Conservation (phyloP, 2,888 invertebrate genomes). For the Spisula subtruncata region DNA sequence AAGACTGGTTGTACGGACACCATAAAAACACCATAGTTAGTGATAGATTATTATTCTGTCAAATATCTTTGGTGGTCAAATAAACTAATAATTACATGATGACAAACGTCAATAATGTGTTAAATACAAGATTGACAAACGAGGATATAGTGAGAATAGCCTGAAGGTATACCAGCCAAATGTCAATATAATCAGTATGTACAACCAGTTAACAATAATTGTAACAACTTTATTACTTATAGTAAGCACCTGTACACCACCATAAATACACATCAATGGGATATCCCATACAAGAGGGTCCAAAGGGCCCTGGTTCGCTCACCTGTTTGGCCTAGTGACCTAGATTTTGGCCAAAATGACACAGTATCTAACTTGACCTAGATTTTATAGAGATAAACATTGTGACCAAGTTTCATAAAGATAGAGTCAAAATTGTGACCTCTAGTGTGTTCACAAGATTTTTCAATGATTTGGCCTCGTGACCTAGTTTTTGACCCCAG, state of each 20-base stretch:
- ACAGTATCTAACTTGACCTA: too few species aligned
- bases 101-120: conserved; percentile 18
- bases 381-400: too few species aligned
- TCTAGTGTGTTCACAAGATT: too few species aligned
- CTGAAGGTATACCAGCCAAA: not conserved
- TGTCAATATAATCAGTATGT: not conserved
- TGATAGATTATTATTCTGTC: conserved; percentile 1
- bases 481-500: too few species aligned
- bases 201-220: not conserved
- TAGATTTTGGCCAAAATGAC: too few species aligned
- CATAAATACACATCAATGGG: too few species aligned
- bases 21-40: conserved; percentile 11
- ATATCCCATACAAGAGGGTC: too few species aligned
- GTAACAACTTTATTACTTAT: not conserved
- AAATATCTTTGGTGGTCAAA: conserved; percentile 1
- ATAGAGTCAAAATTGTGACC: too few species aligned
- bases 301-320: too few species aligned
- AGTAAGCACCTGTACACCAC: not conserved
- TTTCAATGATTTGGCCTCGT: too few species aligned
- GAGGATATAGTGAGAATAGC: not conserved
- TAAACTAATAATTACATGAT: conserved; percentile 24
- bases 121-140: not conserved
- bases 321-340: too few species aligned
- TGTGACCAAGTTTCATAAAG: too few species aligned
- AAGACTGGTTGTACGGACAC: not conserved